Percentiles rank a stretch among this genome's conserved stretches.
These are phyloP conservation scores for Scleropages formosus DNA, from an alignment of 2,797 vertebrate species.

Conservation along the genomic window DNA sequence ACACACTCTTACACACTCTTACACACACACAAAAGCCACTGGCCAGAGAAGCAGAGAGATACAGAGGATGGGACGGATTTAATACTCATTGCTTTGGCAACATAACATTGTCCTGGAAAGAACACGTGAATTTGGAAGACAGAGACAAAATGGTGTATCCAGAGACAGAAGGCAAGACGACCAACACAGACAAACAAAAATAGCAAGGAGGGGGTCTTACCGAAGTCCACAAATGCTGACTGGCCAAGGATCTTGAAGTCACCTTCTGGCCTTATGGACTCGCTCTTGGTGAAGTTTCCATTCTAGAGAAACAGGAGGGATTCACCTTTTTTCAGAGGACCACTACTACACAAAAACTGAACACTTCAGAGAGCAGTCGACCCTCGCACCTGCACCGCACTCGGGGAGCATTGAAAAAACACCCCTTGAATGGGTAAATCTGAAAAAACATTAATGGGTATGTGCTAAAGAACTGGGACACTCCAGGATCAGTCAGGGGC, in stretches of 20 bases:
- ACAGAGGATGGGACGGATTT: not conserved
- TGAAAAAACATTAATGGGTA: no score
- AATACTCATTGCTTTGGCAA: no score
- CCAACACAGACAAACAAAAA: slow-evolving; percentile 18
- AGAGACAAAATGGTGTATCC: not conserved
- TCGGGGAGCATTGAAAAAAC: no score
- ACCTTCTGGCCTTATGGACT: slow-evolving; percentile 43
- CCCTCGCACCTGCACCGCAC: no score
- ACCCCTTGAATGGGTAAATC: no score
- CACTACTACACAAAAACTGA: not conserved
- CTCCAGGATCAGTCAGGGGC: no score
- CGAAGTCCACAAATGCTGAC: slow-evolving; percentile 90
- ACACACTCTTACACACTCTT: not conserved
- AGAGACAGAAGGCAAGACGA: not conserved
- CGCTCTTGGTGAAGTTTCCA: slow-evolving; percentile 75
- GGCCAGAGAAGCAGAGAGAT: not conserved
- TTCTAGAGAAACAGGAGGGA: slow-evolving; percentile 65
- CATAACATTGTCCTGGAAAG: no score
- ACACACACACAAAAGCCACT: not conserved
- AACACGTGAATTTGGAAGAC: no score
- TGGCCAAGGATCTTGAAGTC: slow-evolving; percentile 71
- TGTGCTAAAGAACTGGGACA: no score
- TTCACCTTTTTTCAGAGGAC: not conserved
- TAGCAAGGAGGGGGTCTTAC: slow-evolving; percentile 65
- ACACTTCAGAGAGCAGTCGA: no score